phyloP scores from a whole-genome alignment of 2,113 vertebrate species.

The Pimephales promelas region DNA sequence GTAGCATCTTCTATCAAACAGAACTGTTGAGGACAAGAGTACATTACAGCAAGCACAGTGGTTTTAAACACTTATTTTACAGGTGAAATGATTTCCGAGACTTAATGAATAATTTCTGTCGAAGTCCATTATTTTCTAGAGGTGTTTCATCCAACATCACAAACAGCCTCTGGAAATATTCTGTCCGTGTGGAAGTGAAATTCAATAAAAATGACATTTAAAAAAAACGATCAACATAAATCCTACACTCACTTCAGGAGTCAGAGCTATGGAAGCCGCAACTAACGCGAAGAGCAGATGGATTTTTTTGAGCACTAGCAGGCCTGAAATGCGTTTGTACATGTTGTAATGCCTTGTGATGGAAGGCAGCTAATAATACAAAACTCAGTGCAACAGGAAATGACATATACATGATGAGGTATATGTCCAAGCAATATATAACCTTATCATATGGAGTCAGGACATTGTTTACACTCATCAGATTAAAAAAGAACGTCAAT shows the following conservation, averaged over 20 bases:
- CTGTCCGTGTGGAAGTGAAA: constrained; percentile 2
- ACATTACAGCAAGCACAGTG: constrained; percentile 53
- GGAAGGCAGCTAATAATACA: constrained; percentile 27
- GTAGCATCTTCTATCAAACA: constrained; percentile 16
- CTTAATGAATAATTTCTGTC: constrained; percentile 47
- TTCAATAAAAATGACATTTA: background rate
- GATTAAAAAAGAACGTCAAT: constrained; percentile 7
- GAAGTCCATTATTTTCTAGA: background rate
- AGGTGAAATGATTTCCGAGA: constrained; percentile 46
- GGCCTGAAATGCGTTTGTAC: constrained; percentile 26
- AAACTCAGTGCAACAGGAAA: constrained; percentile 12
- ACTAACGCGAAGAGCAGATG: background rate
- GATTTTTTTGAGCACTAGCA: background rate
- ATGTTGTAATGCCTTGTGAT: constrained; percentile 23
- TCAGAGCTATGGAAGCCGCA: background rate
- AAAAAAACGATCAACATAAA: background rate
- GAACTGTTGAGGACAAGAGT: constrained; percentile 26
- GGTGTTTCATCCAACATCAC: background rate
- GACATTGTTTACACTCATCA: constrained; percentile 1
- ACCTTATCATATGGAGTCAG: background rate
- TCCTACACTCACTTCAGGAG: background rate
- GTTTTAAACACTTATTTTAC: constrained; percentile 47
- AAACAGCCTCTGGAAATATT: background rate
- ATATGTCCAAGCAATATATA: background rate
- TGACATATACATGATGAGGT: background rate